A percentile compares a stretch with the other conserved stretches of the same genome.
Evolutionary conservation across 2,113 vertebrate genomes (phyloP).

Genomic region (Hippopotamus amphibius): DNA sequence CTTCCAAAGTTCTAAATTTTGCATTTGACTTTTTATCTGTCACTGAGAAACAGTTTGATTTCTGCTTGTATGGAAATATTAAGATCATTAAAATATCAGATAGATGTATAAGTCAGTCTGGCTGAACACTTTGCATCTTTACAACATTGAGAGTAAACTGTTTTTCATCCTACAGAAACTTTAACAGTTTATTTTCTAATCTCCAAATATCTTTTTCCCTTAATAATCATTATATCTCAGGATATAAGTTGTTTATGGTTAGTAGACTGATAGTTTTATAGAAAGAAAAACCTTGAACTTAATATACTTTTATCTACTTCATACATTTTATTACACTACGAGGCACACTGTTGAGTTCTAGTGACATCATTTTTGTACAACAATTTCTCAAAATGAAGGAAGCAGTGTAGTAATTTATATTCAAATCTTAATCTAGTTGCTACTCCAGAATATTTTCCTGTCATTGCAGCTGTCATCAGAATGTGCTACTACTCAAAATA

Average conservation of each 20-base stretch:
- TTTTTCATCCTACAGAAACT: not conserved
- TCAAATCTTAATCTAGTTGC: not conserved
- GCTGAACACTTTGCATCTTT: not conserved
- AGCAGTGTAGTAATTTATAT: not conserved
- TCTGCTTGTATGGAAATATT: not conserved
- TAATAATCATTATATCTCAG: not conserved
- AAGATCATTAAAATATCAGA: not conserved
- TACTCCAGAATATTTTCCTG: not conserved
- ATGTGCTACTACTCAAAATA: not conserved
- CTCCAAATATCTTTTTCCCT: not conserved
- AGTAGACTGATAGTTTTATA: not conserved
- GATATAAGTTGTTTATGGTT: not conserved
- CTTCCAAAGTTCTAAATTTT: not conserved
- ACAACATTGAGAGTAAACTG: not conserved
- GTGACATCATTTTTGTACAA: not conserved
- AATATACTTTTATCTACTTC: not conserved
- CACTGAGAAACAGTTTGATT: slow-evolving; percentile 5
- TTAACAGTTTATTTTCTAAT: not conserved
- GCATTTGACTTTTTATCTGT: not conserved
- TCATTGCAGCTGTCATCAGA: not conserved
- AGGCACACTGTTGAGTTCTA: not conserved
- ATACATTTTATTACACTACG: not conserved
- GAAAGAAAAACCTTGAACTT: not conserved
- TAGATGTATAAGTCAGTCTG: not conserved
- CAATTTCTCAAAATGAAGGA: not conserved